phyloP scores from a whole-genome alignment of 2,113 vertebrate genomes.

The Motacilla tschutschensis region DNA sequence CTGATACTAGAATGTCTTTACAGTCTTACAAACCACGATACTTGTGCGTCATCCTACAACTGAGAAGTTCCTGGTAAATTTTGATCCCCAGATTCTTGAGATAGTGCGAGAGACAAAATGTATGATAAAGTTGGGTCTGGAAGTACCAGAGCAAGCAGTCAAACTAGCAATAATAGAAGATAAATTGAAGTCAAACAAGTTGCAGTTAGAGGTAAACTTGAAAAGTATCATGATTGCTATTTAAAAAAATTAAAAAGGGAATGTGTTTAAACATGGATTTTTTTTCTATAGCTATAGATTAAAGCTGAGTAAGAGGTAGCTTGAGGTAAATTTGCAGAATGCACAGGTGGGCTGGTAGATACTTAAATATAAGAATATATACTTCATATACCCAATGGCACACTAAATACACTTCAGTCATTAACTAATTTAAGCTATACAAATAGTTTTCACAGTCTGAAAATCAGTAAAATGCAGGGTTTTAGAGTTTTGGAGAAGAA shows the following conservation, averaged over 20 bases:
- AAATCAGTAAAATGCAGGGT: background rate
- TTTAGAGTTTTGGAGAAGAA: background rate
- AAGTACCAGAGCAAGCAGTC: constrained; percentile 78
- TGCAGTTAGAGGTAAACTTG: constrained; percentile 74
- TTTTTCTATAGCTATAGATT: background rate
- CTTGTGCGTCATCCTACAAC: constrained; percentile 75
- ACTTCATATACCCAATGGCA: background rate
- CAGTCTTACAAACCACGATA: constrained; percentile 78
- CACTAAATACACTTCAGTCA: background rate
- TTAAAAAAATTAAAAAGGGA: background rate
- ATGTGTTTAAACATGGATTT: background rate
- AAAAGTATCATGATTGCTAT: background rate
- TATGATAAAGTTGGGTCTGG: constrained; percentile 80
- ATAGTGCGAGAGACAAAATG: constrained; percentile 79
- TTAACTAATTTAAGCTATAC: background rate
- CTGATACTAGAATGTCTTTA: background rate
- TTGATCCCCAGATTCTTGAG: constrained; percentile 80
- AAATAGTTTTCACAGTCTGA: background rate
- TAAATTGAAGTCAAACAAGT: constrained; percentile 65
- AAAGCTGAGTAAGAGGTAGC: background rate
- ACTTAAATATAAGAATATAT: background rate
- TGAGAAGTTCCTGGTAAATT: constrained; percentile 79
- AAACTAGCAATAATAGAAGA: constrained; percentile 72
- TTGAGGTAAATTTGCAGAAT: background rate
- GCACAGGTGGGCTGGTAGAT: background rate